Percentiles rank a stretch among this genome's conserved stretches.
Evolutionary conservation across 2,797 vertebrate species (phyloP).

Genomic region (Danio kyathit): DNA sequence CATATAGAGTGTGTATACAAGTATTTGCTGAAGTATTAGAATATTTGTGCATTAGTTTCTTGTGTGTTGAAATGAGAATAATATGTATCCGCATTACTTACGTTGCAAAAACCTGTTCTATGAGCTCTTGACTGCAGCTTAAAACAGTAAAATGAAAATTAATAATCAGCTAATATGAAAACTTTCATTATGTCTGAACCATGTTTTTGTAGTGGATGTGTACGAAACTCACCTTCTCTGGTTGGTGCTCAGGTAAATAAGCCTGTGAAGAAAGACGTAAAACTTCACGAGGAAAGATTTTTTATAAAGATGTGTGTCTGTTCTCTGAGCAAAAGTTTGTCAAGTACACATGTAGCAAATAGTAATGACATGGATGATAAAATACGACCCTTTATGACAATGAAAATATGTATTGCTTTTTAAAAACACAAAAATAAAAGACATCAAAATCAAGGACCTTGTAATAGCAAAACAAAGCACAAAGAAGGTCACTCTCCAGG

Average conservation of each 20-base stretch:
- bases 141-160: background rate
- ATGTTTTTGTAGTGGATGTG: background rate
- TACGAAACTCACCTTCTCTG: slow-evolving; percentile 9
- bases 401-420: background rate
- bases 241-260: background rate
- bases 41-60: background rate
- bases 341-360: background rate
- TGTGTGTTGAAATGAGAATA: background rate
- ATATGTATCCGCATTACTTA: slow-evolving; percentile 3
- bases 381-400: background rate
- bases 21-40: background rate
- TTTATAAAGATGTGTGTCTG: background rate
- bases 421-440: no score
- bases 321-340: background rate
- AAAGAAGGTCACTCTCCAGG: no score
- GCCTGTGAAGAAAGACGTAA: slow-evolving; percentile 2
- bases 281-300: background rate
- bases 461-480: no score
- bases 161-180: background rate
- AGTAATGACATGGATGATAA: background rate
- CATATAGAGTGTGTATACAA: background rate
- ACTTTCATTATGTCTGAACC: background rate
- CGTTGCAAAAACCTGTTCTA: background rate
- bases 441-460: no score
- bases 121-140: background rate